phyloP scores from a whole-genome alignment of 2,888 invertebrate genomes.

The Orgyia antiqua region DNA sequence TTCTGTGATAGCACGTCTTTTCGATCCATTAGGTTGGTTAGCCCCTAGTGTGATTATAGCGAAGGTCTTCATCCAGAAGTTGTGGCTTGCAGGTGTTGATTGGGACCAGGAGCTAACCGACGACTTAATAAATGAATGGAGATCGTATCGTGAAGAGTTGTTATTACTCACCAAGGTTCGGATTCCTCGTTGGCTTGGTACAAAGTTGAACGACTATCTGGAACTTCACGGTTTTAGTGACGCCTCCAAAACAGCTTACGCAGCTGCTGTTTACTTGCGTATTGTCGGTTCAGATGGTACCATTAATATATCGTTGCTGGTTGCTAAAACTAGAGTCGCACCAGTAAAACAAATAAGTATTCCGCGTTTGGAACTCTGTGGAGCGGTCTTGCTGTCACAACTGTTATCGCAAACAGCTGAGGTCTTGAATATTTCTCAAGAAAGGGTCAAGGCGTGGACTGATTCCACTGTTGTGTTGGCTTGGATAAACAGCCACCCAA shows the following conservation, averaged over 20 bases:
- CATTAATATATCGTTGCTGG: background rate
- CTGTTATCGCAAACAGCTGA: constrained; percentile 1
- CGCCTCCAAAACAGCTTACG: constrained; percentile 16
- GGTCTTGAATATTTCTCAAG: background rate
- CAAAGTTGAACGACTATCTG: background rate
- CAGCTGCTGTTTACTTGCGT: constrained; percentile 4
- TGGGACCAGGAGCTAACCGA: background rate
- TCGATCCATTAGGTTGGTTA: too few species aligned
- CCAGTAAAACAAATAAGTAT: too few species aligned
- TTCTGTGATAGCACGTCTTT: background rate
- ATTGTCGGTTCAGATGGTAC: background rate
- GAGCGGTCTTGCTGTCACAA: constrained; percentile 2
- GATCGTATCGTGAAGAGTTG: constrained; percentile 9
- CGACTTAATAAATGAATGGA: constrained; percentile 12
- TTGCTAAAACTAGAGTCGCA: constrained; percentile 7
- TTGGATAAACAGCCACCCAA: too few species aligned
- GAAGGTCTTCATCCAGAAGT: too few species aligned
- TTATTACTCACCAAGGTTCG: constrained; percentile 3
- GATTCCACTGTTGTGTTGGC: too few species aligned
- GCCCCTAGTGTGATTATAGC: too few species aligned
- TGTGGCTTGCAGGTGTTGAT: background rate
- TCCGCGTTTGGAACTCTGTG: constrained; percentile 3
- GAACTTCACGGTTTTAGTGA: constrained; percentile 24
- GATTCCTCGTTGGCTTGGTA: constrained; percentile 17
- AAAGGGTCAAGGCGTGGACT: too few species aligned